Base-by-base conservation (phyloP, 2,113 vertebrate genomes). In the Marmota flaviventris region DNA sequence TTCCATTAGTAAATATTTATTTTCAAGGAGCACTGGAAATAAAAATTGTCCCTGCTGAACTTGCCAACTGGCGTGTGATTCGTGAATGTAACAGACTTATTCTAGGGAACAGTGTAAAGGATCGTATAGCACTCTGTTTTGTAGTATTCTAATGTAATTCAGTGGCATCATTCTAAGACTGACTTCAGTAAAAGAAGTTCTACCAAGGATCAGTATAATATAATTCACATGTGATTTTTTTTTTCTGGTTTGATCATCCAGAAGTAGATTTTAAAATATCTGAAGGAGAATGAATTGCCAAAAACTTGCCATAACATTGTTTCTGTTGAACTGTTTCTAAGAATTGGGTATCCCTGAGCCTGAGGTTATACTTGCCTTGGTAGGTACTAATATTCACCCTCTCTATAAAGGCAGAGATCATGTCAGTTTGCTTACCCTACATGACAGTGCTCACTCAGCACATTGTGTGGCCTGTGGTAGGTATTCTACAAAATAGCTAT, bases 221-320 rank as follows among this genome's bases (percentile, higher is more conserved):
- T 1, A 37, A 24, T 77, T 45, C 32, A 4, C 63, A 51, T 72
- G 70, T 90, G 75, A 42, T 22, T 16, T 84, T 86, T 61, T 61
- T 67, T 82, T 16, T 61, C 24, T 70, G 81, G 34, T 85, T 89
- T 85, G 12, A 86, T 75, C 67, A 73, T 58, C 61, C 8, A 73
- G 11, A 81, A 20, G 56, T 58, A 93, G 63, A 93, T 93, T 91
- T 93, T 78, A 37, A 83, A 91, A 77, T 61, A 65, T 77, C 24
- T 93, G 13, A 73, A 84, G 61, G 37, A 78, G 25, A 93, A 56
- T 39, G 45, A 91, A 83, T 53, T 77, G 87, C n/a, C 39, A 42
- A 84, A 82, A 78, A 24, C 32, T 25, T 67, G 61, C 13, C 37
- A 39, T 86, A 72, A 77, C 27, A 72, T 73, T 72, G 37, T 39